phyloP scores from a whole-genome alignment of 2,797 vertebrate genomes.

The Hippocampus kuda region DNA sequence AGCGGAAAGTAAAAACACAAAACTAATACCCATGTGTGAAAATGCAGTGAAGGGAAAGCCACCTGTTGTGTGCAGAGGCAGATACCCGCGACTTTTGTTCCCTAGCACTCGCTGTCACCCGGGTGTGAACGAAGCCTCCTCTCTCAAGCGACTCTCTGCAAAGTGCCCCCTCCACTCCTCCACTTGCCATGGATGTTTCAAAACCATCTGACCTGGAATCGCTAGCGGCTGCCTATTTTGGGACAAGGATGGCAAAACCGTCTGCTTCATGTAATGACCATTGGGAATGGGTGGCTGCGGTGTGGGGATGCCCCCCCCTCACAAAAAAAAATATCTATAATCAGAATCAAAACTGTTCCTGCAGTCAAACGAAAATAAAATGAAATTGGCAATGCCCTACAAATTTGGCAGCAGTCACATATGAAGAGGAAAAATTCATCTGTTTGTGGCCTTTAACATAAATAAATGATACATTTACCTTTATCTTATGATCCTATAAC shows the following conservation, averaged over 20 bases:
- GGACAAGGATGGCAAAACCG: constrained; percentile 64
- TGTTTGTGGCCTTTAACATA: too few species aligned
- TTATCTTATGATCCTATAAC: too few species aligned
- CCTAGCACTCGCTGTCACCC: constrained; percentile 40
- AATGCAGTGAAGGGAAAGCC: constrained; percentile 1
- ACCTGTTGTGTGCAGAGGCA: constrained; percentile 10
- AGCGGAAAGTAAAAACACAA: neutral
- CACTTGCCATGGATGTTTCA: constrained; percentile 63
- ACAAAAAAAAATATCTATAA: too few species aligned
- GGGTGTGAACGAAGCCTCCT: constrained; percentile 49
- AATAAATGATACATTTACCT: too few species aligned
- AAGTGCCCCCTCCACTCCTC: constrained; percentile 23
- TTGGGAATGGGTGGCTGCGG: constrained; percentile 32
- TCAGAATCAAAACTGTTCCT: too few species aligned
- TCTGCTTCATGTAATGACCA: constrained; percentile 48
- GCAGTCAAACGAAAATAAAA: too few species aligned
- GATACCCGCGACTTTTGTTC: constrained; percentile 24
- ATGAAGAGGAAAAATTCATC: too few species aligned
- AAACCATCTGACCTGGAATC: constrained; percentile 66
- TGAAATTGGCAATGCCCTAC: too few species aligned
- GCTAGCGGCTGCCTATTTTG: constrained; percentile 63
- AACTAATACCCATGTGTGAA: constrained; percentile 7
- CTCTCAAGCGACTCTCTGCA: constrained; percentile 35
- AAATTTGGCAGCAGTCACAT: too few species aligned
- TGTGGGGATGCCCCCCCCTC: constrained; percentile 6